Evolutionary conservation across 2,797 vertebrate genomes (phyloP), one percentile per base, ranked within the genome.

Genomic region (Labroides dimidiatus): DNA sequence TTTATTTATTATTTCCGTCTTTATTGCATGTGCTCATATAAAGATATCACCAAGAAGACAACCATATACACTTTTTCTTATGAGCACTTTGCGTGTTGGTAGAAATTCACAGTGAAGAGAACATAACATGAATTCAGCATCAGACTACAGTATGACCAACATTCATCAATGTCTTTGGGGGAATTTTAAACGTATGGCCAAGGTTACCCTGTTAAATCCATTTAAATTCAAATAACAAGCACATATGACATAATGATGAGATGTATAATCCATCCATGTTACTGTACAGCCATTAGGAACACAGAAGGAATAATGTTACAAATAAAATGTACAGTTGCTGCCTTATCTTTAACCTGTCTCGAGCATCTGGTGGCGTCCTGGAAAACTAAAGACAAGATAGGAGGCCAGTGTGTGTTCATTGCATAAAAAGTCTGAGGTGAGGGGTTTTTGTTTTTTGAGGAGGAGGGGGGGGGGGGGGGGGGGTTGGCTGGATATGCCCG

Each of bases 351-450:
- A n/a, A 8, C 11, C 30, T 17, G 21, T 41, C 27, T 61, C 37
- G 8, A 16, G 17, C 45, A 45, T 33, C 57, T 51, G 55, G 50
- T 41, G 60, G 30, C 64, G 17, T 65, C 23, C 37, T 48, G 27
- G n/a, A 70, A 43, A 48, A 72, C 21, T 30, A 43, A 12, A 4
- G n/a, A n/a, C 54, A 37, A 30, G 13, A 62, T 64, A 86, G 86
- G 76, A 69, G 39, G 58, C 30, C 54, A 49, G 49, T 62, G 72
- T 62, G 72, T 79, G 57, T 81, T 70, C 64, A 19, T 68, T 41
- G 33, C 68, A 48, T 64, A 47, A 49, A 67, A 27, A 55, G 44
- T 69, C 21, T 53, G 33, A 37, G 23, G 19, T 48, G 20, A 14
- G 4, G 8, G 6, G 57, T 37, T 54, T 9, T 65, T 27, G 48